Evolutionary conservation across 30 jellyfish, hydroid and myxozoan genomes (phyloP), one percentile per base, ranked within the genome.

Genomic region (Turritopsis rubra): DNA sequence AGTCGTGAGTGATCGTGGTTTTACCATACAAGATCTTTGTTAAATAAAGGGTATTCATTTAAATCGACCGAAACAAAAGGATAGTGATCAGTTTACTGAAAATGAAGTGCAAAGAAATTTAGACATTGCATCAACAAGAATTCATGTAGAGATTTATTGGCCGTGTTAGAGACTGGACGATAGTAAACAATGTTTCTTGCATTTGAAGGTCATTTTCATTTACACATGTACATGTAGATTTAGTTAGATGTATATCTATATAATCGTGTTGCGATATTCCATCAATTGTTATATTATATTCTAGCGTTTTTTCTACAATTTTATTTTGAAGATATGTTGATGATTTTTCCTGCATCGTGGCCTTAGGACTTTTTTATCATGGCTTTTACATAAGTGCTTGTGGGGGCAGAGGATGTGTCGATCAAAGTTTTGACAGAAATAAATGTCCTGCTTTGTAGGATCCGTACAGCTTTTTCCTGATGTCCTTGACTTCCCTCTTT

Each of bases 401-500:
- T 3, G 13, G 60, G 60, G 60, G 13, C 60, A 41, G 60, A 41
- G 60, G 60, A 41, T 41, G 60, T 41, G 60, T 41, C 60, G 13
- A 41, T 13, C 60, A 41, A 41, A 41, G 60, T 41, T 41, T 41
- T 41, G 13, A 41, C 60, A 5, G 60, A 41, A 41, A 41, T 41
- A 41, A 41, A 3, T 41, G 5, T 41, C 30, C 76, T 66, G 30
- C 76, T 66, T 66, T 66, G 76, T n/a, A 66, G 16, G 16, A 66
- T 66, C 17, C 76, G 28, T n/a, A 66, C 28, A 25, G 76, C 76
- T 25, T 66, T 66, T 66, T 66, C 76, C 30, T 66, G 76, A 3
- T 66, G 76, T n/a, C 76, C 76, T 66, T 66, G 76, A 66, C 76
- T 66, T 9, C 76, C 76, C 76, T 66, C 29, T 66, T 66, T 66